These are phyloP conservation scores for Sarcophaga bullata DNA, from an alignment of 1,140 invertebrate species.

Conservation along the genomic window DNA sequence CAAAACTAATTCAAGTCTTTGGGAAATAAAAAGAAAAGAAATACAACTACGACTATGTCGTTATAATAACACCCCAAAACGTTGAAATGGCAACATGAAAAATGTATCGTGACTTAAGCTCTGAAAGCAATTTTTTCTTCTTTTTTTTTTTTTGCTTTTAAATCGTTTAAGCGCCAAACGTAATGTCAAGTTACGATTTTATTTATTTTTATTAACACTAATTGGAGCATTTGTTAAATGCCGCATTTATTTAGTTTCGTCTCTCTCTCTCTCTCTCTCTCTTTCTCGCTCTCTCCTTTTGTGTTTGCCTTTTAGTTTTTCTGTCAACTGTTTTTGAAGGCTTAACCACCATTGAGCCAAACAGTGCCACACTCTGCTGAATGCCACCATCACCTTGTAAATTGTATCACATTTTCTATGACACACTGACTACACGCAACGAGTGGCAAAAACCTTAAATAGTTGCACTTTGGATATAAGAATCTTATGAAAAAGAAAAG, in stretches of 20 bases:
- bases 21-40: not conserved
- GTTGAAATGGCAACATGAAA: not conserved
- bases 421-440: not conserved
- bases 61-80: constrained; percentile 16
- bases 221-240: constrained; percentile 40
- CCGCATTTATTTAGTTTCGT: constrained; percentile 13
- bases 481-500: no score
- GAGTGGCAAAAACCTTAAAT: not conserved
- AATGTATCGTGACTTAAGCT: not conserved
- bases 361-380: not conserved
- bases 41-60: not conserved
- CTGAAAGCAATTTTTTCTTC: not conserved
- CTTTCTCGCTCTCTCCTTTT: not conserved
- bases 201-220: constrained; percentile 38
- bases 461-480: no score
- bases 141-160: not conserved
- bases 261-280: not conserved
- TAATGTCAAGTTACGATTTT: constrained; percentile 32
- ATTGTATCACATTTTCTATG: not conserved
- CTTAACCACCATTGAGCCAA: no score
- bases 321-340: not conserved
- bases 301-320: not conserved
- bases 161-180: constrained; percentile 34
- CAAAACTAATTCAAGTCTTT: constrained; percentile 8
- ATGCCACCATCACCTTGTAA: not conserved